Base-by-base conservation (phyloP, 2,888 invertebrate genomes). In the Diadromus collaris region DNA sequence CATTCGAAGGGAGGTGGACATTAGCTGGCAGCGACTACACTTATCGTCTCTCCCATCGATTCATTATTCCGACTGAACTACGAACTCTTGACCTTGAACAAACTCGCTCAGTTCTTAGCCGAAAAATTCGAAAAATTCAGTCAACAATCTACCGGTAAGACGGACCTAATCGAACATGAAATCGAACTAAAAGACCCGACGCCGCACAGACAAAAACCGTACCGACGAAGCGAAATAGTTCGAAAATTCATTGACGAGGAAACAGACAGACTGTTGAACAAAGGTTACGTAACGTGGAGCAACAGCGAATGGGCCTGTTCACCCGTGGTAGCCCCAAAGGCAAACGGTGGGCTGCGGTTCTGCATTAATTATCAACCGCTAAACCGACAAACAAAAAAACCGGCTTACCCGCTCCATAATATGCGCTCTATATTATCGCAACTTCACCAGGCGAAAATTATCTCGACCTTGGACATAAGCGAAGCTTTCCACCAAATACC, bases 401-500 rank as follows among this genome's bases (percentile, higher is more conserved):
- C n/a, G n/a, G n/a, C n/a, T n/a, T n/a, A n/a, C n/a, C n/a, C n/a
- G n/a, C n/a, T n/a, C n/a, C n/a, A n/a, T n/a, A n/a, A n/a, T n/a
- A n/a, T n/a, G n/a, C n/a, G n/a, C n/a, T n/a, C n/a, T n/a, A n/a
- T n/a, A n/a, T n/a, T n/a, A n/a, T n/a, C n/a, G n/a, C n/a, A n/a
- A n/a, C n/a, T n/a, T n/a, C n/a, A n/a, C n/a, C n/a, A n/a, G n/a
- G n/a, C n/a, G n/a, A n/a, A n/a, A n/a, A n/a, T n/a, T n/a, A n/a
- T n/a, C n/a, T n/a, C n/a, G n/a, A n/a, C n/a, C n/a, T n/a, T n/a
- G n/a, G n/a, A n/a, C n/a, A n/a, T n/a, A n/a, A n/a, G n/a, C n/a
- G 69, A 81, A 16, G 81, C 81, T 5, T 83, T 80, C n/a, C 78
- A 81, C 13, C 80, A 83, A 32, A 67, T 83, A 1, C 79, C 76